A percentile compares a stretch with the other conserved stretches of the same genome.
These are phyloP conservation scores for Drosophila kepulauana DNA, from an alignment of 1,140 invertebrate genomes.

Conservation along the genomic window DNA sequence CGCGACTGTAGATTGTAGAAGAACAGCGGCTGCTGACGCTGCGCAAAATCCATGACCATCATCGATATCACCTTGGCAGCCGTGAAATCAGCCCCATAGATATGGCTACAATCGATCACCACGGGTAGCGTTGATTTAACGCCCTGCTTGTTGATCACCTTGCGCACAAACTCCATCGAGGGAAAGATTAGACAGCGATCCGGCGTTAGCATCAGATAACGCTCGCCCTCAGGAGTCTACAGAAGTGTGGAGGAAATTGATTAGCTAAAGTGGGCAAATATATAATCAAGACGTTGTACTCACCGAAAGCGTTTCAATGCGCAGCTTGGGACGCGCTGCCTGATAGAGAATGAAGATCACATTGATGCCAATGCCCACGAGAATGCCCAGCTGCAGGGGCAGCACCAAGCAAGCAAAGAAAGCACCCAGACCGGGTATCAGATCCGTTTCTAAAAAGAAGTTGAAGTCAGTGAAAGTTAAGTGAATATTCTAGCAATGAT, in stretches of 20 bases:
- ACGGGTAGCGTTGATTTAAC: slow-evolving; percentile 89
- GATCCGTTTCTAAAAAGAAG: slow-evolving; percentile 90
- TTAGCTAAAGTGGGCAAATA: neutral
- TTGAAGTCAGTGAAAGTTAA: neutral
- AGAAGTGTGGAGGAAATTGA: neutral
- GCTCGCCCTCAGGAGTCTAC: slow-evolving; percentile 88
- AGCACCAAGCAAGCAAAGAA: slow-evolving; percentile 94
- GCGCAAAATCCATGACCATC: slow-evolving; percentile 90
- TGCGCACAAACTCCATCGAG: slow-evolving; percentile 94
- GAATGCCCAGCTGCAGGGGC: slow-evolving; percentile 95
- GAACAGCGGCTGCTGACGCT: slow-evolving; percentile 89
- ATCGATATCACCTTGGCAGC: slow-evolving; percentile 91
- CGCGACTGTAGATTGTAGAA: slow-evolving; percentile 93
- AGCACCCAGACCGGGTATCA: slow-evolving; percentile 92
- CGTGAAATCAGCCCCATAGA: slow-evolving; percentile 93
- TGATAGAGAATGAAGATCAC: slow-evolving; percentile 95
- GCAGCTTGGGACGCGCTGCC: slow-evolving; percentile 94
- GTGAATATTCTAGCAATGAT: neutral
- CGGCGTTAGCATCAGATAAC: slow-evolving; percentile 93
- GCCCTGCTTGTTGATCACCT: slow-evolving; percentile 92
- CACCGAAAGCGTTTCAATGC: slow-evolving; percentile 89
- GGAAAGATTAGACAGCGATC: slow-evolving; percentile 95
- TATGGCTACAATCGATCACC: slow-evolving; percentile 93
- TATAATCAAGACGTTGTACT: slow-evolving; percentile 28
- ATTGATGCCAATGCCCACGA: slow-evolving; percentile 94